A percentile compares a stretch with the other conserved stretches of the same genome.
phyloP scores from a whole-genome alignment of 2,113 vertebrate genomes.

The Stercorarius parasiticus region DNA sequence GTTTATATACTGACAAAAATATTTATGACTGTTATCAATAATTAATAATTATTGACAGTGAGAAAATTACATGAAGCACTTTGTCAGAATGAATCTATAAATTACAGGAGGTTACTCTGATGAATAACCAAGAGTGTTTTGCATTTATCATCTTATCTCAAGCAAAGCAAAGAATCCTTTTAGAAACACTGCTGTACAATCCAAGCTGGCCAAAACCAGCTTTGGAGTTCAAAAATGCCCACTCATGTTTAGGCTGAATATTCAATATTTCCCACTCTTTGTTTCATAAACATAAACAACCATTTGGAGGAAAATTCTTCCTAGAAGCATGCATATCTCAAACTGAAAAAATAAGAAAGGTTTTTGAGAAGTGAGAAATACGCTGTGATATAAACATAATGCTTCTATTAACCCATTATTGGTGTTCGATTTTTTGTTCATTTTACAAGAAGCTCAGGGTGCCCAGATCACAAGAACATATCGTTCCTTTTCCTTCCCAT shows the following conservation, averaged over 20 bases:
- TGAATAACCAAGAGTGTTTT: not conserved
- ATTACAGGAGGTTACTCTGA: not conserved
- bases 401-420: constrained; percentile 29
- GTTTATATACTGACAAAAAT: not conserved
- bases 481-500: not conserved
- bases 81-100: constrained; percentile 2
- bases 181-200: constrained; percentile 17
- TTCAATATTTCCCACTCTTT: not conserved
- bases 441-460: not conserved
- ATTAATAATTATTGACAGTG: constrained; percentile 22
- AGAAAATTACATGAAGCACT: constrained; percentile 21
- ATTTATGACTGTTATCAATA: not conserved
- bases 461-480: not conserved
- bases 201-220: constrained; percentile 10
- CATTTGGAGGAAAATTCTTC: not conserved
- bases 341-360: not conserved
- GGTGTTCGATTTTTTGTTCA: not conserved
- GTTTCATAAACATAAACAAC: not conserved
- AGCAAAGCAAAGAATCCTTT: constrained; percentile 1
- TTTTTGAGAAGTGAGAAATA: not conserved
- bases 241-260: constrained; percentile 56
- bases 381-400: not conserved
- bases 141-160: not conserved
- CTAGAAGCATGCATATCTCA: not conserved
- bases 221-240: constrained; percentile 56